Evolutionary conservation across 2,888 invertebrate genomes (phyloP).

Genomic region (Clivina fossor): DNA sequence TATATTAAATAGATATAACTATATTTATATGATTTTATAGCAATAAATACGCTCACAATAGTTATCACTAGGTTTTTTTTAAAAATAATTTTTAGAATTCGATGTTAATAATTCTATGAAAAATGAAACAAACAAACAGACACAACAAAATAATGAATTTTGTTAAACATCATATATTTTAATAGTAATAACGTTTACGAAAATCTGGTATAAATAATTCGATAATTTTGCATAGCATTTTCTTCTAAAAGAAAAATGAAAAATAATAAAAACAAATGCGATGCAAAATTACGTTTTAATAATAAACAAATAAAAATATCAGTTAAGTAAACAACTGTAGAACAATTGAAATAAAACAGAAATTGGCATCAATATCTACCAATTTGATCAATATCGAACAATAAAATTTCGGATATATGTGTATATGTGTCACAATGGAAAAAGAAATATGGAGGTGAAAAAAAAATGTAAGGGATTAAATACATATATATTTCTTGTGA

Average conservation of each 20-base stretch:
- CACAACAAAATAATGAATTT: conserved; percentile 15
- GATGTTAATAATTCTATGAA: conserved; percentile 23
- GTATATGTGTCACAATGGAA: conserved; percentile 1
- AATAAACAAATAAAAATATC: conserved; percentile 14
- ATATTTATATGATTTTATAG: conserved; percentile 24
- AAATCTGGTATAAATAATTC: conserved; percentile 26
- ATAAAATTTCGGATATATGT: neutral
- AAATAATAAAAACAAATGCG: conserved; percentile 20
- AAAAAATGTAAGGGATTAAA: too few species aligned
- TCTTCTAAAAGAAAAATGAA: conserved; percentile 10
- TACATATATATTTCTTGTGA: too few species aligned
- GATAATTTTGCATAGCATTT: conserved; percentile 30
- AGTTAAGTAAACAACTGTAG: conserved; percentile 17
- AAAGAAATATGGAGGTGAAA: neutral
- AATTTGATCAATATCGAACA: conserved; percentile 3
- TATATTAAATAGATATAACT: conserved; percentile 21
- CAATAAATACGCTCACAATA: conserved; percentile 22
- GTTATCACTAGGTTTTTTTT: conserved; percentile 23
- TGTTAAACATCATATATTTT: conserved; percentile 33
- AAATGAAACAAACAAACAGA: conserved; percentile 9
- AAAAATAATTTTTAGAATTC: conserved; percentile 19
- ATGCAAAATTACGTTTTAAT: conserved; percentile 28
- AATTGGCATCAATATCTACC: conserved; percentile 1
- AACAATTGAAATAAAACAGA: conserved; percentile 22
- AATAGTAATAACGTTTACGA: conserved; percentile 16